Conservation (phyloP, 2,797 vertebrate species). For the Chaetophractus vellerosus region DNA sequence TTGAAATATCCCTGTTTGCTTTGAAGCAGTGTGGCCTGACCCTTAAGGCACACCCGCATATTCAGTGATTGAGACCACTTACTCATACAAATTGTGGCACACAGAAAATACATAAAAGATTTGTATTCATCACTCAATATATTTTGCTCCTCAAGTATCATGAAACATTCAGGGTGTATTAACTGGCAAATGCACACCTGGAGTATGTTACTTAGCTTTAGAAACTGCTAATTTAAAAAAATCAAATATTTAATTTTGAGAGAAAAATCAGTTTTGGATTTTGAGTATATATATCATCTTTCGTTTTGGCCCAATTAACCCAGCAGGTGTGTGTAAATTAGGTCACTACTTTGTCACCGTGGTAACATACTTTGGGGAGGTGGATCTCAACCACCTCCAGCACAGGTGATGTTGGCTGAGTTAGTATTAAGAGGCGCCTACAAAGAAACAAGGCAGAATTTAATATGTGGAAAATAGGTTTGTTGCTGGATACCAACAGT, state of each 20-base stretch:
- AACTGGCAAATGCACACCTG: constrained; percentile 85
- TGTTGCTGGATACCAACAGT: not conserved
- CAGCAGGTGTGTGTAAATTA: constrained; percentile 82
- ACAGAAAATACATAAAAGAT: constrained; percentile 83
- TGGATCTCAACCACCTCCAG: constrained; percentile 80
- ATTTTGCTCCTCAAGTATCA: constrained; percentile 83
- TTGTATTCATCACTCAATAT: constrained; percentile 82
- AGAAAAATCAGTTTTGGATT: constrained; percentile 85
- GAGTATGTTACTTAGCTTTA: constrained; percentile 84
- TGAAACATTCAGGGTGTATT: constrained; percentile 85
- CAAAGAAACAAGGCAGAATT: constrained; percentile 82
- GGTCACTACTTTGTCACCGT: constrained; percentile 79
- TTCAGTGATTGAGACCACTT: constrained; percentile 77
- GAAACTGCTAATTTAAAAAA: constrained; percentile 86
- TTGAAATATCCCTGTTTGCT: constrained; percentile 31
- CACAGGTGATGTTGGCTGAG: constrained; percentile 84
- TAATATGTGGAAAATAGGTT: constrained; percentile 67
- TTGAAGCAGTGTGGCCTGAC: constrained; percentile 58
- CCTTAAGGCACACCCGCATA: constrained; percentile 1
- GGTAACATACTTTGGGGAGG: constrained; percentile 79
- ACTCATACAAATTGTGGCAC: constrained; percentile 73
- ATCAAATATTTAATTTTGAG: constrained; percentile 85
- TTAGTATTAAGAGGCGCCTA: constrained; percentile 85
- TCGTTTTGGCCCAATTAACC: constrained; percentile 84
- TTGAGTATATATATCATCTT: constrained; percentile 82